phyloP scores from a whole-genome alignment of 2,113 vertebrate genomes.

The Oriolus oriolus region DNA sequence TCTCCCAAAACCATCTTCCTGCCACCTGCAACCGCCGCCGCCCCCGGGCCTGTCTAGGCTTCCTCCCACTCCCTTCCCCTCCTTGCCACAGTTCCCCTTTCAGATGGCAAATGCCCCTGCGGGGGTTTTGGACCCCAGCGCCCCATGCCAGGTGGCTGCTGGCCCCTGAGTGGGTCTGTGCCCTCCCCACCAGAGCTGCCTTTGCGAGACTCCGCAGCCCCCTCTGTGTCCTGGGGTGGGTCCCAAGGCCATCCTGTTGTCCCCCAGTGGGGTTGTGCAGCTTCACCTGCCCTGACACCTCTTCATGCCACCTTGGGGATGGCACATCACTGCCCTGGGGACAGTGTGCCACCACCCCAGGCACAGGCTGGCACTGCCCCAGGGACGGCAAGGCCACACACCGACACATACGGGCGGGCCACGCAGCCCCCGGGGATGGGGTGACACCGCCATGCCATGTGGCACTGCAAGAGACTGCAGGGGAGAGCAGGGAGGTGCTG shows the following conservation, averaged over 20 bases:
- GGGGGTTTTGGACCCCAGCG: background rate
- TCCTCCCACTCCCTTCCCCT: constrained; percentile 25
- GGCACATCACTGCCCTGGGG: accelerated
- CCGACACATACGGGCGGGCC: background rate
- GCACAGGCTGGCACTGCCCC: background rate
- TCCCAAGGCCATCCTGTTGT: accelerated
- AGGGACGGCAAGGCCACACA: accelerated
- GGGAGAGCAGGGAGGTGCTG: background rate
- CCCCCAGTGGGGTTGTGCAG: accelerated
- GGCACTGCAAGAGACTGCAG: background rate
- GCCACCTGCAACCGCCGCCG: background rate
- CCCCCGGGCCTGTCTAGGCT: background rate
- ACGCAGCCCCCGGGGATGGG: background rate
- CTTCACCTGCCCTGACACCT: background rate
- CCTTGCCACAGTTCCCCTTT: background rate
- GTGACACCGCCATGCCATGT: accelerated
- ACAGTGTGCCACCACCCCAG: background rate
- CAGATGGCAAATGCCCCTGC: background rate
- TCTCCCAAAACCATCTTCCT: constrained; percentile 12
- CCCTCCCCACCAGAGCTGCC: background rate
- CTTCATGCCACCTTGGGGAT: background rate
- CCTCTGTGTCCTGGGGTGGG: accelerated
- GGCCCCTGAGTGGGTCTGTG: background rate
- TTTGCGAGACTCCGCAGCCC: accelerated
- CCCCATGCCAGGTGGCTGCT: background rate